phyloP scores from a whole-genome alignment of 2,113 vertebrate genomes.

The Cinclus mexicanus region DNA sequence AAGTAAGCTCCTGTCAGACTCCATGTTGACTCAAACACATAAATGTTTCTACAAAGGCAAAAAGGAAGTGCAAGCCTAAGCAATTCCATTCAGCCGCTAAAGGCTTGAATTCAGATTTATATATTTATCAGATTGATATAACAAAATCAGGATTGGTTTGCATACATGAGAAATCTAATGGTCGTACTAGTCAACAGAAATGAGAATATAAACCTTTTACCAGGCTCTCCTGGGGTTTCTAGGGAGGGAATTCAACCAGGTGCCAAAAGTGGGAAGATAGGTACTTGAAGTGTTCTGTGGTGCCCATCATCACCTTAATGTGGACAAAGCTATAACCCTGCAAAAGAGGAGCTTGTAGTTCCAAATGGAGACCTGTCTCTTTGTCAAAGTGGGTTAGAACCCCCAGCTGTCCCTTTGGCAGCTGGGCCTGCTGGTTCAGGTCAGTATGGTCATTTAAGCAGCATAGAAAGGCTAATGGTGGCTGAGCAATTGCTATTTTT shows the following conservation, averaged over 20 bases:
- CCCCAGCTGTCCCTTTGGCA: background rate
- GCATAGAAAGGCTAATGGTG: background rate
- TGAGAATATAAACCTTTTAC: background rate
- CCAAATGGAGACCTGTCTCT: background rate
- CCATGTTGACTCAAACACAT: background rate
- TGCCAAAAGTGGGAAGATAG: fast-evolving
- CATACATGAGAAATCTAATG: background rate
- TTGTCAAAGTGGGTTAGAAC: background rate
- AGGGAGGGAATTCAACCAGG: background rate
- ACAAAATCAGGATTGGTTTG: background rate
- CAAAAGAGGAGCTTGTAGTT: background rate
- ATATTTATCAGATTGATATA: background rate
- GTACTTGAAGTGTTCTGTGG: background rate
- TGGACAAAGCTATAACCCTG: background rate
- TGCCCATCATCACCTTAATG: background rate
- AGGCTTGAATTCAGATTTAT: background rate
- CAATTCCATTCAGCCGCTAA: background rate
- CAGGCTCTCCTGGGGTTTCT: background rate
- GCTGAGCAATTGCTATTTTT: background rate
- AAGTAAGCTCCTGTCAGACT: background rate
- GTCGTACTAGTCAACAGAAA: background rate
- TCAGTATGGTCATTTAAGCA: background rate
- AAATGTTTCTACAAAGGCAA: background rate
- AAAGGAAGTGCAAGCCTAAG: background rate
- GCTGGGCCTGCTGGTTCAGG: background rate